Percentiles rank a stretch among this genome's conserved stretches.
Evolutionary conservation across 2,113 vertebrate genomes (phyloP).

Genomic region (Emberiza fucata): DNA sequence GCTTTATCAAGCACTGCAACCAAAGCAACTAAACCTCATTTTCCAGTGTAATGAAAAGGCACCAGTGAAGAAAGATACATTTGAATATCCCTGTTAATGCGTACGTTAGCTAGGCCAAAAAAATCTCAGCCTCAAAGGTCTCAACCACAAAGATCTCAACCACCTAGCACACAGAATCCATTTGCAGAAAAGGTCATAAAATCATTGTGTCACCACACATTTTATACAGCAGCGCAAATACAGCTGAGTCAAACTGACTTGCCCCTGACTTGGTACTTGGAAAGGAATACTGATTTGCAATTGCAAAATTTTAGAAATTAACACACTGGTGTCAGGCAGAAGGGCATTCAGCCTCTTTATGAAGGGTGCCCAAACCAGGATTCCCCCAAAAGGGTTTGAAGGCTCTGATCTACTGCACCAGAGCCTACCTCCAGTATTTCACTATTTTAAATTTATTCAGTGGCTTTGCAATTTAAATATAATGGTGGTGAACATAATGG

Average conservation of each 20-base stretch:
- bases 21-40: conserved; percentile 39
- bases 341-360: neutral
- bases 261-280: neutral
- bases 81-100: conserved; percentile 17
- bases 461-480: neutral
- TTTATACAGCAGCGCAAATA: neutral
- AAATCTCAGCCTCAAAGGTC: neutral
- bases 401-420: neutral
- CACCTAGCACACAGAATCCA: neutral
- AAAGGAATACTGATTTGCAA: neutral
- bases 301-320: neutral
- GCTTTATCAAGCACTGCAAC: neutral
- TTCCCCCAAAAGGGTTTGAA: neutral
- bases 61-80: conserved; percentile 13
- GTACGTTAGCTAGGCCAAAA: neutral
- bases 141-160: neutral
- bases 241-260: neutral
- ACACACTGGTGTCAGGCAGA: neutral
- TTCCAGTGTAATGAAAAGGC: conserved; percentile 50
- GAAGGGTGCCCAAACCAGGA: neutral
- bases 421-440: neutral
- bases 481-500: neutral
- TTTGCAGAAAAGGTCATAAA: neutral
- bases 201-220: neutral
- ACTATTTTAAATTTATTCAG: neutral